Base-by-base conservation (phyloP, 2,797 vertebrate species). In the Taeniopygia guttata region DNA sequence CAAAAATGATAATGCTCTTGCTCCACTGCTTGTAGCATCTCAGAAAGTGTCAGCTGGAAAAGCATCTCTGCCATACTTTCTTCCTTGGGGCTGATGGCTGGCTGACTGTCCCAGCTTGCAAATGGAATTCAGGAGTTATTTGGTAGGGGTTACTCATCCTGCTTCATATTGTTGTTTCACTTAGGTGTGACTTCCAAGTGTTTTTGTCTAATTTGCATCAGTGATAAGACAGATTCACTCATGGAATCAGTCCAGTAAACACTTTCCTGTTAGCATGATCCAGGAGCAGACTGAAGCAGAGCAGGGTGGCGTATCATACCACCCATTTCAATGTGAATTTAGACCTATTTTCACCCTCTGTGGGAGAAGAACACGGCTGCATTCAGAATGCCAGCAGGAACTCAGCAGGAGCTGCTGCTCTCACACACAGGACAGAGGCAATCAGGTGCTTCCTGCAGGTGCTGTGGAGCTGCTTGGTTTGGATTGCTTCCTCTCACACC, bases 391-490 rank as follows among this genome's bases (percentile, higher is more conserved):
- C 58, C 58, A 84, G 77, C 88, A 86, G 77, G 80, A 93, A 4
- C 58, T 30, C 77, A 16, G 90, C 62, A 22, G 78, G 90, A 90
- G 55, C 40, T 76, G 70, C 84, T 76, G 74, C 73, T 96, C 62
- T 90, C 69, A 73, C 49, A 36, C 67, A 55, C 69, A 63, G 74
- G 93, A 63, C 2, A 45, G 76, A 82, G 72, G 74, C 84, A 92
- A 79, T 94, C 86, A 59, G 94, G 74, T 89, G 59, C 59, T 76
- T 87, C 84, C 88, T 58, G 88, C 79, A 68, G 85, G 62, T 80
- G 49, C 85, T 51, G 67, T n/a, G 55, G 63, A 82, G 75, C 46
- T 89, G 82, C 83, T 86, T 29, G 59, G 11, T 62, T 92, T 46
- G 74, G 86, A 87, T 86, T 76, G 77, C 83, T 93, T 90, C 80